These are phyloP conservation scores for Lithobates pipiens DNA, from an alignment of 2,797 vertebrate genomes.

Conservation along the genomic window DNA sequence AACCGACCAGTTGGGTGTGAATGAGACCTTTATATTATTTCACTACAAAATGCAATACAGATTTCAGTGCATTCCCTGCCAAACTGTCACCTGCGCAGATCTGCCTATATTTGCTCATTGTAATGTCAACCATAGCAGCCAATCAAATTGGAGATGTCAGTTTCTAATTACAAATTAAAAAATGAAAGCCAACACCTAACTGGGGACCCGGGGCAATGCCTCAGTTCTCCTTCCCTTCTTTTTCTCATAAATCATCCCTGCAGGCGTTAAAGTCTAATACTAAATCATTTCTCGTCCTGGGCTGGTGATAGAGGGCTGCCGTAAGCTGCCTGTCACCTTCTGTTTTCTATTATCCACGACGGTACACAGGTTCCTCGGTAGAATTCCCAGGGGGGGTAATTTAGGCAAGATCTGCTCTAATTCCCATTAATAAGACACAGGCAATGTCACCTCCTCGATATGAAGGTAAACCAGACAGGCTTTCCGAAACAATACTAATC, in stretches of 20 bases:
- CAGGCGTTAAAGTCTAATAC: background rate
- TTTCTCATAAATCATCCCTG: background rate
- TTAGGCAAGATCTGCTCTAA: background rate
- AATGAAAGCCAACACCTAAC: no score
- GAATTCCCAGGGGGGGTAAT: slow-evolving; percentile 22
- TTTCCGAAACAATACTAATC: background rate
- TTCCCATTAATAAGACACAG: slow-evolving; percentile 16
- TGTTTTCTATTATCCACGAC: background rate
- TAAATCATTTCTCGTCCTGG: background rate
- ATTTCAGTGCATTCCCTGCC: no score
- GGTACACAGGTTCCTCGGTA: background rate
- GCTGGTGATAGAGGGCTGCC: background rate
- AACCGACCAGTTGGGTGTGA: no score
- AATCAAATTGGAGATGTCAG: no score
- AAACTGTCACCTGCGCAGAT: no score
- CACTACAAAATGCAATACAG: no score
- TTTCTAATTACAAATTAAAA: no score
- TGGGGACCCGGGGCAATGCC: no score
- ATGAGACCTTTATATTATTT: no score
- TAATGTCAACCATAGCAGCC: no score
- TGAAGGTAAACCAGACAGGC: background rate
- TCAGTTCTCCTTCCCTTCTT: background rate
- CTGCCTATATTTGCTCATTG: no score
- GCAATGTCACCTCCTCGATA: no score
- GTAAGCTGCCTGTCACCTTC: background rate